Conservation (phyloP, 2,888 invertebrate species). For the Plagodis dolabraria region DNA sequence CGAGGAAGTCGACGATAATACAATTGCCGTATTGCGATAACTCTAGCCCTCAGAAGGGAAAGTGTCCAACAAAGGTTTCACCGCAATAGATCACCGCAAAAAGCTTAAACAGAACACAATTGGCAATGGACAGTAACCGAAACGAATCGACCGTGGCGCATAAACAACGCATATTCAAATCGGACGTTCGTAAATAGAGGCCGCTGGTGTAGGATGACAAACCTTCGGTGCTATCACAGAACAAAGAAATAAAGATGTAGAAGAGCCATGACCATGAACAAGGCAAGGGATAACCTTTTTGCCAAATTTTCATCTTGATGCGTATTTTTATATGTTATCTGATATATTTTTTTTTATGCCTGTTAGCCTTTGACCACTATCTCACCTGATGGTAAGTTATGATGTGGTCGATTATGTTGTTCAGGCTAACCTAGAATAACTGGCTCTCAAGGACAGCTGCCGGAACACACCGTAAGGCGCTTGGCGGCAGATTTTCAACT, state of each 20-base stretch:
- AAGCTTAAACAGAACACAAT: slow-evolving; percentile 23
- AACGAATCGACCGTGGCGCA: slow-evolving; percentile 39
- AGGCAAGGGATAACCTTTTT: no score
- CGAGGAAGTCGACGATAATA: no score
- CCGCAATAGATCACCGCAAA: slow-evolving; percentile 16
- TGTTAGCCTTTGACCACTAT: no score
- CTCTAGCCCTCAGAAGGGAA: slow-evolving; percentile 6
- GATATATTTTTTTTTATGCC: no score
- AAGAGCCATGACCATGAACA: not conserved
- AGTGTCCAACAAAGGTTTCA: slow-evolving; percentile 18
- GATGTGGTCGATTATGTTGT: no score
- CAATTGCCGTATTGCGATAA: not conserved
- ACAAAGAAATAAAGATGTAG: not conserved
- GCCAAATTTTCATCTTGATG: no score
- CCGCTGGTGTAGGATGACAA: slow-evolving; percentile 41
- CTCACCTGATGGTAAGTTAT: no score
- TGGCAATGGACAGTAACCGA: slow-evolving; percentile 28
- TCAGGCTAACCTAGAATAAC: no score
- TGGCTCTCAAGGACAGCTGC: no score
- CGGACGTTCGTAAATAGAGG: slow-evolving; percentile 46
- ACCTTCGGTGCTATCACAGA: slow-evolving; percentile 43
- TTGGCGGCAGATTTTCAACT: no score
- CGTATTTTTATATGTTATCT: no score
- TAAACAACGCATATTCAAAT: slow-evolving; percentile 53
- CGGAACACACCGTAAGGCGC: no score